phyloP scores from a whole-genome alignment of 1,140 invertebrate species.

The Teleopsis dalmanni region DNA sequence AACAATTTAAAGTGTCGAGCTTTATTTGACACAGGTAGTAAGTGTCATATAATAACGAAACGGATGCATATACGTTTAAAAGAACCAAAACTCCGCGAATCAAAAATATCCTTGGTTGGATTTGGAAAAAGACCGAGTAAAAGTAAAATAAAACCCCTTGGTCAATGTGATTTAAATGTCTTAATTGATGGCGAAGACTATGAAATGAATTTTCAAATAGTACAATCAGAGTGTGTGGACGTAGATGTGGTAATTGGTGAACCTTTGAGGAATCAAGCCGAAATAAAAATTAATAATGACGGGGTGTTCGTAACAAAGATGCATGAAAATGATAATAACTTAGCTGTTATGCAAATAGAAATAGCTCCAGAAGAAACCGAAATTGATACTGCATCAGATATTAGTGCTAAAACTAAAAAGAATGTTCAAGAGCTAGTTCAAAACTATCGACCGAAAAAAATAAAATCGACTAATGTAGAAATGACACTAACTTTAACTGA shows the following conservation, averaged over 20 bases:
- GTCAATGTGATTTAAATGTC: background rate
- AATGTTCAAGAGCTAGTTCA: background rate
- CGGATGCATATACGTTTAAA: background rate
- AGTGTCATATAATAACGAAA: background rate
- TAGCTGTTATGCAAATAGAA: background rate
- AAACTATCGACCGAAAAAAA: background rate
- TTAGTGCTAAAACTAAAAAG: background rate
- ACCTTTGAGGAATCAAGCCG: background rate
- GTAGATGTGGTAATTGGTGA: background rate
- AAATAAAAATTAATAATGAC: too few species aligned
- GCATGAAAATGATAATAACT: background rate
- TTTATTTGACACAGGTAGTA: background rate
- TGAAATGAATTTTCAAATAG: background rate
- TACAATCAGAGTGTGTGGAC: background rate
- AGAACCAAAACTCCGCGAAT: background rate
- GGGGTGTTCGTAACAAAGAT: background rate
- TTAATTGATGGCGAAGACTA: conserved; percentile 4
- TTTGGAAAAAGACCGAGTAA: background rate
- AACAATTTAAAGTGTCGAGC: background rate
- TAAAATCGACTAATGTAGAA: conserved; percentile 5
- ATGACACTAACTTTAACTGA: conserved; percentile 16
- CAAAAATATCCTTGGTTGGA: background rate
- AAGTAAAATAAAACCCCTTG: background rate
- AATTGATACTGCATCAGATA: background rate
- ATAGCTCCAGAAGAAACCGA: background rate